A percentile compares a stretch with the other conserved stretches of the same genome.
Conservation (phyloP, 2,113 vertebrate genomes). For the Amblyornis subalaris region DNA sequence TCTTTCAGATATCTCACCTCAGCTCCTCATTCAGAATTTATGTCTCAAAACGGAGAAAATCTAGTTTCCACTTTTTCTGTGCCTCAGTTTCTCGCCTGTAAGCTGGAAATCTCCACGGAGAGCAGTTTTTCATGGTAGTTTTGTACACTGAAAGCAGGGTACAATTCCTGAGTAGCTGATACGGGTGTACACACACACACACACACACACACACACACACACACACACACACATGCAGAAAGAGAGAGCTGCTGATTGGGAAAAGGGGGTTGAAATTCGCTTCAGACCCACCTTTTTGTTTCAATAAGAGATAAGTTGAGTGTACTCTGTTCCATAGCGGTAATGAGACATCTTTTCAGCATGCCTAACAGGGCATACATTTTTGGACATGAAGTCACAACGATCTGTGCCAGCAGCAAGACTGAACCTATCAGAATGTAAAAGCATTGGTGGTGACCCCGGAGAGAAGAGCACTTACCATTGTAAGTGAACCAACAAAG, state of each 20-base stretch:
- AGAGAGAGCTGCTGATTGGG: neutral
- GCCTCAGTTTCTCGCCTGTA: neutral
- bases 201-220: neutral
- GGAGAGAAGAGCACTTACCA: neutral
- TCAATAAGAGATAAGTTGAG: neutral
- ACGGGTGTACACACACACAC: neutral
- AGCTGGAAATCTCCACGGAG: neutral
- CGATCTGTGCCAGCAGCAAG: neutral
- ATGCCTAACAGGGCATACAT: neutral
- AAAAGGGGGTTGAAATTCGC: neutral
- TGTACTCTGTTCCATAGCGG: neutral
- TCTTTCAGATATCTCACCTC: neutral
- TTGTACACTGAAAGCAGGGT: neutral
- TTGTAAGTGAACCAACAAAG: neutral
- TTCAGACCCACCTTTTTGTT: neutral
- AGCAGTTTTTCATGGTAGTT: neutral
- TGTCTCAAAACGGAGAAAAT: neutral
- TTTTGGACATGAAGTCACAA: constrained; percentile 13
- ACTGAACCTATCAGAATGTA: neutral
- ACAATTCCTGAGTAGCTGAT: neutral
- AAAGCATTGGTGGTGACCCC: neutral
- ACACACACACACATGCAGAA: neutral
- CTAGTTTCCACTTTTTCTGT: neutral
- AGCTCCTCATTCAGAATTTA: neutral
- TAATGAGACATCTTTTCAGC: constrained; percentile 19